phyloP scores from a whole-genome alignment of 2,888 invertebrate species.

The Yponomeuta sedellus region DNA sequence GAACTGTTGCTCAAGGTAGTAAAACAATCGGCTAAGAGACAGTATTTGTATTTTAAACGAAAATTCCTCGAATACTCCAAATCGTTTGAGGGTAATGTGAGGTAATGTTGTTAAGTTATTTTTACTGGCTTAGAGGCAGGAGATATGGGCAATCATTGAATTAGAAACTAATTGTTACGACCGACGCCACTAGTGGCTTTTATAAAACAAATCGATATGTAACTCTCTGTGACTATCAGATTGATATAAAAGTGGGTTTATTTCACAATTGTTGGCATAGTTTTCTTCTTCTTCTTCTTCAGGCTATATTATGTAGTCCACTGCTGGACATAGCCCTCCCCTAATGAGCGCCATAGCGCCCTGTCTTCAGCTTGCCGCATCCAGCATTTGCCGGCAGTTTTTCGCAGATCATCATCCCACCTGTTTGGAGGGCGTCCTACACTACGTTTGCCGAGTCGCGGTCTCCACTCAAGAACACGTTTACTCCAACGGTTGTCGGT shows the following conservation, averaged over 20 bases:
- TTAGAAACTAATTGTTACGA: constrained; percentile 5
- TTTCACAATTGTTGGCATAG: background rate
- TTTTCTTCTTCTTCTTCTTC: too few relatives aligned
- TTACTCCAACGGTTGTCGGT: too few relatives aligned
- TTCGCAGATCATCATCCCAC: too few relatives aligned
- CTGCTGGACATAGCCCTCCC: too few relatives aligned
- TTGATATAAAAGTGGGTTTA: background rate
- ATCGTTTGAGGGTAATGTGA: constrained; percentile 8
- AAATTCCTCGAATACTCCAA: background rate
- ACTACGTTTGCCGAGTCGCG: too few relatives aligned
- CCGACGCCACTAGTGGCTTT: background rate
- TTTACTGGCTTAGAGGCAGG: background rate
- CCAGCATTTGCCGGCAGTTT: too few relatives aligned
- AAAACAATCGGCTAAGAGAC: constrained; percentile 3
- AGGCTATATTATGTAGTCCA: too few relatives aligned
- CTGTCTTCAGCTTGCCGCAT: too few relatives aligned
- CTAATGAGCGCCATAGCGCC: too few relatives aligned
- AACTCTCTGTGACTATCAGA: background rate
- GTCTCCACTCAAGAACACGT: too few relatives aligned
- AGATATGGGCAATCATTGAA: constrained; percentile 4
- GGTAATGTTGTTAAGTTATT: constrained; percentile 10
- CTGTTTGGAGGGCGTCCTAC: too few relatives aligned
- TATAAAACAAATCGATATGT: background rate
- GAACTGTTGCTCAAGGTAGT: background rate
- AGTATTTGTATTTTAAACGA: constrained; percentile 1